Conservation (phyloP, 1,140 invertebrate genomes). For the Triops longicaudatus region DNA sequence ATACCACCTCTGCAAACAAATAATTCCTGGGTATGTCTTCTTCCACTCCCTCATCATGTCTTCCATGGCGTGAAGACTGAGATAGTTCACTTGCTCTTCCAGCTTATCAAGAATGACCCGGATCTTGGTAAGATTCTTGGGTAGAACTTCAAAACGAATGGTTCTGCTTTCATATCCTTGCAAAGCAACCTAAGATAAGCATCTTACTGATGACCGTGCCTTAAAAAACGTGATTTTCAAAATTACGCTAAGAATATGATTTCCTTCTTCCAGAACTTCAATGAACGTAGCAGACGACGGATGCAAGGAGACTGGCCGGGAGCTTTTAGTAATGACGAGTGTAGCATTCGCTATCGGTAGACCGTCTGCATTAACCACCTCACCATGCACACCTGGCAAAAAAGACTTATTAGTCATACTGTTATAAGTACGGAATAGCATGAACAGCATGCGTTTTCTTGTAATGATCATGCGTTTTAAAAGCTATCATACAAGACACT, state of each 20-base stretch:
- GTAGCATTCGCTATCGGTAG: neutral
- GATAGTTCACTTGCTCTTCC: neutral
- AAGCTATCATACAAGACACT: neutral
- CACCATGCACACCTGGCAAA: neutral
- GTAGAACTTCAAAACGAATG: neutral
- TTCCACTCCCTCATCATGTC: neutral
- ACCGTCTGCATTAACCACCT: neutral
- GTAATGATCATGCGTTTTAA: too few species aligned
- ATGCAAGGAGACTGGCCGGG: neutral
- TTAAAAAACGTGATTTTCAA: neutral
- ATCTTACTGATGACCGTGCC: neutral
- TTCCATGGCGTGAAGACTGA: neutral
- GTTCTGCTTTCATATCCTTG: neutral
- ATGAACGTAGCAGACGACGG: neutral
- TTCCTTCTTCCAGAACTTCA: conserved; percentile 1
- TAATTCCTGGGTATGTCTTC: neutral
- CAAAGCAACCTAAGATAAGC: neutral
- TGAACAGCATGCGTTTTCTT: too few species aligned
- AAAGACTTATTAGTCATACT: neutral
- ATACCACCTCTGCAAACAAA: neutral
- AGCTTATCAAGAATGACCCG: neutral
- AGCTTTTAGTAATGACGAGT: neutral
- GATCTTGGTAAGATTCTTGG: neutral
- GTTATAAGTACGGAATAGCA: too few species aligned
- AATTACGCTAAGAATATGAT: neutral